Conservation (phyloP, 2,888 invertebrate species). For the Eumerus sabulonum region DNA sequence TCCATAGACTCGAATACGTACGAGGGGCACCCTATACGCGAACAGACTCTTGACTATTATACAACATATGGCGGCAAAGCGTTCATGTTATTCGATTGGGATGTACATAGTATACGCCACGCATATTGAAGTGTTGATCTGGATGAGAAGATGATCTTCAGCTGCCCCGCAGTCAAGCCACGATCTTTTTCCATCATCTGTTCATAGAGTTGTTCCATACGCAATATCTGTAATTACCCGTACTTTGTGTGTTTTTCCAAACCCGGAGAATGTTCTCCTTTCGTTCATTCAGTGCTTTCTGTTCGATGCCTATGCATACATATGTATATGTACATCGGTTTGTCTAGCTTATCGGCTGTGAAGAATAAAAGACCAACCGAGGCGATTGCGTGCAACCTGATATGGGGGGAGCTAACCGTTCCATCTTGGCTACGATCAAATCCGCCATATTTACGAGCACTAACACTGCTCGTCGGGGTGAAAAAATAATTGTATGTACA, state of each 20-base stretch:
- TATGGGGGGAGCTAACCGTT: constrained; percentile 42
- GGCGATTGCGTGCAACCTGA: constrained; percentile 48
- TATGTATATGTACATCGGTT: too few species aligned
- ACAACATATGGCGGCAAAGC: constrained; percentile 26
- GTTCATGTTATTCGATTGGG: not conserved
- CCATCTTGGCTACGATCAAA: constrained; percentile 28
- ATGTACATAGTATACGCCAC: constrained; percentile 32
- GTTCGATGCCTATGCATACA: constrained; percentile 8
- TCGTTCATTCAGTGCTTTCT: constrained; percentile 30
- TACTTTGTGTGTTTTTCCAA: constrained; percentile 34
- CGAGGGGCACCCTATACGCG: constrained; percentile 4
- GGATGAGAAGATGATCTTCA: constrained; percentile 49
- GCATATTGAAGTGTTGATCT: constrained; percentile 63
- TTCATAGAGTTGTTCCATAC: constrained; percentile 52
- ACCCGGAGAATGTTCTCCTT: constrained; percentile 16
- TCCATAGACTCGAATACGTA: constrained; percentile 20
- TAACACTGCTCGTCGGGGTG: constrained; percentile 21
- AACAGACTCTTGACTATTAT: constrained; percentile 23
- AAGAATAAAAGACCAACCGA: constrained; percentile 58
- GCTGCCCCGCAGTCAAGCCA: constrained; percentile 16
- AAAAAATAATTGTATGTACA: constrained; percentile 23
- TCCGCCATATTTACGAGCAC: not conserved
- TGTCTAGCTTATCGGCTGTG: constrained; percentile 49
- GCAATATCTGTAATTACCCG: constrained; percentile 27
- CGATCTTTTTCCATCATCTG: constrained; percentile 40